Evolutionary conservation across 2,113 vertebrate genomes (phyloP), one percentile per base, ranked within the genome.

Genomic region (Sapajus apella): DNA sequence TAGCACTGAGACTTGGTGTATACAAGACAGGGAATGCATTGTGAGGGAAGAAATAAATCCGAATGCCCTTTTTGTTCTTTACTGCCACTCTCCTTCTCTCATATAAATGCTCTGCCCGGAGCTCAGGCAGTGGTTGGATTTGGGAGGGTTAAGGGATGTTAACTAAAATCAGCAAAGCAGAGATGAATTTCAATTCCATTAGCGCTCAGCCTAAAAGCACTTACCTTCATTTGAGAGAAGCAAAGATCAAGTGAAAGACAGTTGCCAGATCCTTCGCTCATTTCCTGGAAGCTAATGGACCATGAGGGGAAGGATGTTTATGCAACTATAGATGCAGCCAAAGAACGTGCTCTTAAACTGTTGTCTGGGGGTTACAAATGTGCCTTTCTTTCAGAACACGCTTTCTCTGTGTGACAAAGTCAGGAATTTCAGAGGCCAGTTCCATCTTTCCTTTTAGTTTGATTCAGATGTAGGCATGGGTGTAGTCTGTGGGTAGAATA

Each of bases 271-370:
- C n/a, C 11, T 56, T 77, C 12, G 23, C 91, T 96, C 21, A 4
- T 84, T 94, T 91, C 82, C 66, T 95, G 72, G 86, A 76, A 91
- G 79, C 79, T 94, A 94, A 95, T 92, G 89, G 82, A 76, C 85
- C 43, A 27, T 3, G 70, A 96, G 72, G 32, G 35, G 56, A 94
- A 81, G 58, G 37, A 45, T 52, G 45, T 68, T 91, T 75, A 58
- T 32, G 17, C 9, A 76, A 43, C 70, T 58, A 4, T 27, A 87
- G 27, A 68, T 11, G 56, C 43, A 90, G 75, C 30, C 37, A 27
- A n/a, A 76, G 73, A 80, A 77, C 43, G 40, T 21, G 72, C 66
- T 86, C 58, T 47, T 91, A 40, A 73, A 43, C 10, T 20, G 72
- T 47, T 80, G 50, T 30, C 27, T 43, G 35, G 37, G 2, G 45